Conservation (phyloP, 2,113 vertebrate genomes). For the Maccullochella peelii region DNA sequence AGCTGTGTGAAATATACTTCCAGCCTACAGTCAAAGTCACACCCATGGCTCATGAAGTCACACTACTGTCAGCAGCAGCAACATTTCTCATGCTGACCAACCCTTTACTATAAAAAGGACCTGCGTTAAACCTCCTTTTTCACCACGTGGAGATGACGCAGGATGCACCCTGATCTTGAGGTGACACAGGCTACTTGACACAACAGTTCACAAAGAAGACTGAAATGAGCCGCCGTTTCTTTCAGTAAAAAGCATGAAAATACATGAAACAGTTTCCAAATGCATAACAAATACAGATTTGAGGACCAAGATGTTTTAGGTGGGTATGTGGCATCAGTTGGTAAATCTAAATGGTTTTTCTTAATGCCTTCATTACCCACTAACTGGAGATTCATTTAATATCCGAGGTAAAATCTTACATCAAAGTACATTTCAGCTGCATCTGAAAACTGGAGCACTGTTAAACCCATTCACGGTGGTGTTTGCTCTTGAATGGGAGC, state of each 20-base stretch:
- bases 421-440: not conserved
- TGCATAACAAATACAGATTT: not conserved
- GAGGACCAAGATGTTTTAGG: not conserved
- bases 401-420: not conserved
- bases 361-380: not conserved
- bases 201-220: not conserved
- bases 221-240: not conserved
- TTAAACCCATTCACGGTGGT: not conserved
- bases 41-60: not conserved
- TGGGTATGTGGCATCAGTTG: not conserved
- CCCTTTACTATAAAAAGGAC: not conserved
- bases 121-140: not conserved
- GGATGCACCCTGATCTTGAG: not conserved
- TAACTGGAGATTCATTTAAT: not conserved
- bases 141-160: not conserved
- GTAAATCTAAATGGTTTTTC: not conserved
- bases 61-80: not conserved
- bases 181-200: not conserved
- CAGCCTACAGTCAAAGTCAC: conserved; percentile 7
- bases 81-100: not conserved
- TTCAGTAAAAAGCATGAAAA: not conserved
- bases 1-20: not conserved
- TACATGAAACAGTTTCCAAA: not conserved
- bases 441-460: conserved; percentile 22
- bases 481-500: not conserved